These are phyloP conservation scores for Piaya cayana DNA, from an alignment of 2,113 vertebrate species.

Conservation along the genomic window DNA sequence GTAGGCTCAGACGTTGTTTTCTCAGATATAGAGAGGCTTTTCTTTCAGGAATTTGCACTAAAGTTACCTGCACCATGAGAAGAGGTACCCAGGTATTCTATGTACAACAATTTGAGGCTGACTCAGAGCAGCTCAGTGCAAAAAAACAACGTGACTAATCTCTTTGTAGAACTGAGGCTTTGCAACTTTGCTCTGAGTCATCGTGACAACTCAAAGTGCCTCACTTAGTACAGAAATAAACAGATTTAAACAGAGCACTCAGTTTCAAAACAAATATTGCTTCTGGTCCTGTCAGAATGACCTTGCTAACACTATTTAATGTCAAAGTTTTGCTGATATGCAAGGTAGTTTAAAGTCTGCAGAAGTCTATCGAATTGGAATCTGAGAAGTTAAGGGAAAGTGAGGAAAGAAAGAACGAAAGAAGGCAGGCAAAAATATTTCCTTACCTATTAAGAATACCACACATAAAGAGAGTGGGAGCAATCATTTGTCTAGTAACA, in stretches of 20 bases:
- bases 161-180: conserved; percentile 27
- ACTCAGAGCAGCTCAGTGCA: conserved; percentile 48
- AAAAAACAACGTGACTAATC: conserved; percentile 65
- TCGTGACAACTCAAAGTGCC: conserved; percentile 28
- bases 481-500: not conserved
- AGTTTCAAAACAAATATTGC: conserved; percentile 16
- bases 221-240: conserved; percentile 33
- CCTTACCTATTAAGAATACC: not conserved
- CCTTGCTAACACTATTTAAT: not conserved
- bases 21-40: not conserved
- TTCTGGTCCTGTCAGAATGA: conserved; percentile 14
- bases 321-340: not conserved
- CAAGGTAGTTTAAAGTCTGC: not conserved
- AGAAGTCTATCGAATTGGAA: not conserved
- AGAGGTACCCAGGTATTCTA: not conserved
- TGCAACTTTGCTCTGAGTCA: conserved; percentile 62
- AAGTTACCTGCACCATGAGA: conserved; percentile 19
- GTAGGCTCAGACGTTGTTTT: not conserved
- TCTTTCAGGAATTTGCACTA: conserved; percentile 9
- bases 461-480: not conserved
- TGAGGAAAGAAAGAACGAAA: not conserved
- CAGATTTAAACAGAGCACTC: conserved; percentile 23
- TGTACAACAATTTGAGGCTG: conserved; percentile 31
- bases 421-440: not conserved
- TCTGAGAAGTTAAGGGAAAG: not conserved